Evolutionary conservation across 2,113 vertebrate genomes (phyloP), one percentile per base, ranked within the genome.

Genomic region (Montifringilla adamsi): DNA sequence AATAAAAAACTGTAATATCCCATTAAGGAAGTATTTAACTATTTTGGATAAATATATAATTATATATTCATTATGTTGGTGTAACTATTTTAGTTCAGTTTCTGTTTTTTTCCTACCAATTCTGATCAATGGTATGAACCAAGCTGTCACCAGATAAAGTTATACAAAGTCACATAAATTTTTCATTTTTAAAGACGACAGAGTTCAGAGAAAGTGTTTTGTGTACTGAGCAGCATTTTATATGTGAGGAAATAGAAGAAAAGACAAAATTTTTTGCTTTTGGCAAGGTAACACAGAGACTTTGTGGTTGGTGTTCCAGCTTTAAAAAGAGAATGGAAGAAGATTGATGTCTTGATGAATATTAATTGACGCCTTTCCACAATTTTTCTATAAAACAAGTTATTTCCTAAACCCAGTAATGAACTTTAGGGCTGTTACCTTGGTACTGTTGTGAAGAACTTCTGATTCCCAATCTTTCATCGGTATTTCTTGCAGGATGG

Each of bases 271-370:
- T 79, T 96, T 94, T 97, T 96, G 95, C 94, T 98, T 93, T 86
- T 95, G 96, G 96, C 94, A 93, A 97, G 96, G 97, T 97, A 97
- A 97, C 92, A 93, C 76, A 91, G 94, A 95, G 95, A 89, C 89
- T 91, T 97, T 95, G 85, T 98, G 97, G 96, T 96, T 97, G 97
- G 96, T 97, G 84, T 97, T 97, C 92, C 95, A 95, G 89, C 73
- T 96, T 94, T 80, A 97, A 95, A 97, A 97, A 95, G 90, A 90
- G 87, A 96, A 96, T 94, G 95, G 94, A 94, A 49, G 84, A 95
- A 97, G 97, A 98, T 59, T 96, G 97, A 97, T 98, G 96, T 97
- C 97, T 97, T 97, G 97, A 98, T 98, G 97, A 97, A 97, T 97
- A 97, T 97, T 98, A 97, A 98, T 98, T 97, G 97, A 98, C 70